phyloP scores from a whole-genome alignment of 2,797 vertebrate species.

The Arctocebus calabarensis region DNA sequence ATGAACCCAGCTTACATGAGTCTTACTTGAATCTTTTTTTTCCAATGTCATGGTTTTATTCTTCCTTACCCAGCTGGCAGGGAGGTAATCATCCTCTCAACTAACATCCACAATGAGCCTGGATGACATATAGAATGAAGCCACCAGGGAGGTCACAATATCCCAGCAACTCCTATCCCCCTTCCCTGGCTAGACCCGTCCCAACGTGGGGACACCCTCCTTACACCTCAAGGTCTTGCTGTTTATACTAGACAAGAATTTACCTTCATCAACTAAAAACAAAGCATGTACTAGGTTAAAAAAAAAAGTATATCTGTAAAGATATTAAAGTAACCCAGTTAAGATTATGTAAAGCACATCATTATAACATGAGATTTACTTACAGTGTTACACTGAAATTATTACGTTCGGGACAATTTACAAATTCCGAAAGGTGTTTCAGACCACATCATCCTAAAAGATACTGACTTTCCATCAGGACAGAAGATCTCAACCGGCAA shows the following conservation, averaged over 20 bases:
- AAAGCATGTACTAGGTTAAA: not conserved
- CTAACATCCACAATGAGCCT: not conserved
- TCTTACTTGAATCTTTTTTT: not conserved
- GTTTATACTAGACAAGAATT: not conserved
- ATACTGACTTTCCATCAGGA: not conserved
- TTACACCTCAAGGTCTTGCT: not conserved
- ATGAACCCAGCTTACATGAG: not conserved
- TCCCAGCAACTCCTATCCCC: not conserved
- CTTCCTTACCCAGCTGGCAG: not conserved
- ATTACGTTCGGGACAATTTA: not conserved
- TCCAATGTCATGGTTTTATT: not conserved
- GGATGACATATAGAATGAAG: not conserved
- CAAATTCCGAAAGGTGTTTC: conserved; percentile 12
- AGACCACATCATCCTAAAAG: not conserved
- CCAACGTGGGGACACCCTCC: not conserved
- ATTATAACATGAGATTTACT: not conserved
- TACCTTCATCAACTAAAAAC: not conserved
- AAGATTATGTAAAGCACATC: not conserved
- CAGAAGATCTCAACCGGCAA: not conserved
- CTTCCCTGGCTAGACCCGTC: not conserved
- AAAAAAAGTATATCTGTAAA: not conserved
- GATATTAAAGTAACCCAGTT: not conserved
- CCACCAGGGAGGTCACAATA: not conserved
- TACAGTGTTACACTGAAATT: not conserved
- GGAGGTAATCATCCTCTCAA: not conserved